These are phyloP conservation scores for Dufourea novaeangliae DNA, from an alignment of 1,140 invertebrate species.

Conservation along the genomic window DNA sequence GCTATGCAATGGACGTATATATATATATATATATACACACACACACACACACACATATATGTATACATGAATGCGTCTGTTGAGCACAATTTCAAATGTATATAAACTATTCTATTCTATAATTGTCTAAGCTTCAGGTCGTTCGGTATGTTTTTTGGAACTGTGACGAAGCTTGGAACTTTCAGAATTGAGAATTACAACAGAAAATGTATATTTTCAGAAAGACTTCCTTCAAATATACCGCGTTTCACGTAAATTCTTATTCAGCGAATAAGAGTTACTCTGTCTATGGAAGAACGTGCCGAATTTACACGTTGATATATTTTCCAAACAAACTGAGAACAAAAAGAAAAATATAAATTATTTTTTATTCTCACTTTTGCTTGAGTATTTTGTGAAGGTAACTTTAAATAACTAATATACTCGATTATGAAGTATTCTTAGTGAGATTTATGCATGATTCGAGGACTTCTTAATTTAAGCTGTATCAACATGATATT, in stretches of 20 bases:
- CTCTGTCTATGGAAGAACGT: slow-evolving; percentile 3
- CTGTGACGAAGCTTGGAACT: slow-evolving; percentile 2
- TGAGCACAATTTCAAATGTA: slow-evolving; percentile 30
- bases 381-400: slow-evolving; percentile 40
- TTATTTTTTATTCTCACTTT: slow-evolving; percentile 45
- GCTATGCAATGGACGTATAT: slow-evolving; percentile 10
- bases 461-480: slow-evolving; percentile 16
- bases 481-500: slow-evolving; percentile 2
- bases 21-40: too few relatives aligned
- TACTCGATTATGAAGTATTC: slow-evolving; percentile 40
- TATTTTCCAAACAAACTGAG: slow-evolving; percentile 24
- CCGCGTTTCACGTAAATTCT: background rate
- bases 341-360: slow-evolving; percentile 21
- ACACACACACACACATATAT: too few relatives aligned
- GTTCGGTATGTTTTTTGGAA: slow-evolving; percentile 3
- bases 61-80: background rate
- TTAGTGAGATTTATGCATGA: slow-evolving; percentile 23
- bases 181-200: slow-evolving; percentile 30
- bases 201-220: slow-evolving; percentile 43
- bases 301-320: slow-evolving; percentile 17
- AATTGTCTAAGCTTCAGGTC: slow-evolving; percentile 4
- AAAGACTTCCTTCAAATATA: slow-evolving; percentile 23
- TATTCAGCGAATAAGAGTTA: slow-evolving; percentile 5
- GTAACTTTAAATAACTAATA: slow-evolving; percentile 43
- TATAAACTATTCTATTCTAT: slow-evolving; percentile 12